Evolutionary conservation across 2,113 vertebrate species (phyloP).

Genomic region (Pollimyrus isidori): DNA sequence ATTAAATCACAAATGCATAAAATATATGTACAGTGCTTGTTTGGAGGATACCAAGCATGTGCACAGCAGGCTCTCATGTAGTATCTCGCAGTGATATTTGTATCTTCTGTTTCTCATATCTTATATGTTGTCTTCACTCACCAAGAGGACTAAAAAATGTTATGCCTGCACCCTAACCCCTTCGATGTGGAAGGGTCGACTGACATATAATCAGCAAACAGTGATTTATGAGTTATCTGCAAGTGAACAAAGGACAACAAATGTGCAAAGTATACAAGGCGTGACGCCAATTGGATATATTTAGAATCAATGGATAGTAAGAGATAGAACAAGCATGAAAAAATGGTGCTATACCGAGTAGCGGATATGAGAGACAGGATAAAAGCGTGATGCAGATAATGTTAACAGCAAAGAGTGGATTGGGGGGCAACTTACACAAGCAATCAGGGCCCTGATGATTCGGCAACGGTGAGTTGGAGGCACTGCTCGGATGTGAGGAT

Average conservation of each 20-base stretch:
- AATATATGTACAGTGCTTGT: background rate
- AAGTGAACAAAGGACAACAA: background rate
- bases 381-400: background rate
- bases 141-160: background rate
- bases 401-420: background rate
- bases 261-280: background rate
- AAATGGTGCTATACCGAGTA: background rate
- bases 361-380: background rate
- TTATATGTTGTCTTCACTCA: background rate
- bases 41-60: background rate
- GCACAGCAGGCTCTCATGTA: background rate
- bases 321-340: background rate
- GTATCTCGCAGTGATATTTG: background rate
- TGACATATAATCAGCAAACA: background rate
- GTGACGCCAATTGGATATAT: background rate
- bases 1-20: background rate
- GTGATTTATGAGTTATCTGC: background rate
- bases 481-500: constrained; percentile 78
- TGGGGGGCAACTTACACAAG: constrained; percentile 55
- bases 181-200: background rate
- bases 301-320: background rate
- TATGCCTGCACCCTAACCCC: background rate
- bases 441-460: constrained; percentile 67
- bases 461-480: constrained; percentile 75
- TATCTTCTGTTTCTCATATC: background rate